Base-by-base conservation (phyloP, 2,113 vertebrate species). In the Tachysurus vachellii region DNA sequence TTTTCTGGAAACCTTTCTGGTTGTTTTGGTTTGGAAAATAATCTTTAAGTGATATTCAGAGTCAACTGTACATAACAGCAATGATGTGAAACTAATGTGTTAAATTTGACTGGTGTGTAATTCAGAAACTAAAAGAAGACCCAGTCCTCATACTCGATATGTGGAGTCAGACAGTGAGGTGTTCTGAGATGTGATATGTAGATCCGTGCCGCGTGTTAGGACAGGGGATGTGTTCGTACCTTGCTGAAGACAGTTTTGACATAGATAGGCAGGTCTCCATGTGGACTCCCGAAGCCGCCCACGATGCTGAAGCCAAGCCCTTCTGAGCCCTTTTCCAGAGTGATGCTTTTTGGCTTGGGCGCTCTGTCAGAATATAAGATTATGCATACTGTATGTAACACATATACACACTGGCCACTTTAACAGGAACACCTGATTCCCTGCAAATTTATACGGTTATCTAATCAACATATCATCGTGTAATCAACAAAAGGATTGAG, bases 221-320 rank as follows among this genome's bases (percentile, higher is more conserved):
- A 47, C 11, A 36, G 42, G 28, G 56, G 31, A 61, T n/a, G 16
- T 42, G 14, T 75, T 28, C 77, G 73, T 95, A 98, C 97, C 97
- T 99, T 99, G 93, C 96, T 95, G 95, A 99, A 99, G 94, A 99
- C 96, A 12, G 98, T 99, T 95, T 99, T 99, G 92, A 99, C 96
- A 91, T 99, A 99, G 94, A 99, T 98, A 36, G 98, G 98, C 92
- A 99, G 96, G 93, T 99, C 98, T 95, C 98, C 97, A 56, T 98
- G 98, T 83, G 98, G 97, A 93, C 97, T 99, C 87, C 98, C 97
- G 68, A 96, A 97, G 12, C 98, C 98, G 13, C 98, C 98, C 9
- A 99, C 97, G 89, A 99, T 97, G 93, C 97, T 99, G 95, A 99
- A 99, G 92, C 98, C 98, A 82, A 99, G 95, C 70, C 98, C 98